phyloP scores from a whole-genome alignment of 2,888 invertebrate genomes.

The Amaurobius ferox region DNA sequence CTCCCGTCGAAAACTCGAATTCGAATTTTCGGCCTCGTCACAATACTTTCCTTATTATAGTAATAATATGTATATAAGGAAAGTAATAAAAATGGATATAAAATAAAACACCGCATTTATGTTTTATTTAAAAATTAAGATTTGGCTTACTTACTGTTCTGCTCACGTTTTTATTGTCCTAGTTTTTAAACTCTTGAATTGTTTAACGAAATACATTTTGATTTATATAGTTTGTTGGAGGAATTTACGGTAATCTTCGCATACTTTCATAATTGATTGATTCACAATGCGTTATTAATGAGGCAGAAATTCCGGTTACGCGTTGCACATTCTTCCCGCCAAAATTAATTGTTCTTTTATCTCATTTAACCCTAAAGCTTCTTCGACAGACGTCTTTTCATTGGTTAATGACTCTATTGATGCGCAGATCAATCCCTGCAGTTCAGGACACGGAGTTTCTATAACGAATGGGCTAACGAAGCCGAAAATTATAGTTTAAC shows the following conservation, averaged over 20 bases:
- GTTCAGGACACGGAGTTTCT: neutral
- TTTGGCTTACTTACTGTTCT: too few relatives aligned
- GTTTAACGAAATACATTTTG: neutral
- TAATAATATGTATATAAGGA: too few relatives aligned
- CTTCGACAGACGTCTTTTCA: constrained; percentile 5
- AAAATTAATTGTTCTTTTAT: constrained; percentile 16
- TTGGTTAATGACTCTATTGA: constrained; percentile 14
- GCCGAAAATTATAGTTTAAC: neutral
- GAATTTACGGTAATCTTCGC: neutral
- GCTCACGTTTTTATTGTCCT: too few relatives aligned
- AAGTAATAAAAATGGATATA: too few relatives aligned
- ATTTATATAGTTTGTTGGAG: neutral
- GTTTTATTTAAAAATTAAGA: too few relatives aligned
- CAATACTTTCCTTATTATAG: too few relatives aligned
- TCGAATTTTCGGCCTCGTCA: too few relatives aligned
- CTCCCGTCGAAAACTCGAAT: too few relatives aligned
- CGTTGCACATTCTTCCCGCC: neutral
- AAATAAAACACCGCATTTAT: too few relatives aligned
- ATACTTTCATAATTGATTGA: neutral
- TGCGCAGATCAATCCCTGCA: neutral
- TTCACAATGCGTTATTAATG: constrained; percentile 12
- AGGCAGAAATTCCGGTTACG: constrained; percentile 7
- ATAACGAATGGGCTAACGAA: neutral
- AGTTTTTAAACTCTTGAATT: too few relatives aligned
- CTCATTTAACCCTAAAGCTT: constrained; percentile 8